Evolutionary conservation across 2,113 vertebrate species (phyloP), one percentile per base, ranked within the genome.

Genomic region (Stegastes partitus): DNA sequence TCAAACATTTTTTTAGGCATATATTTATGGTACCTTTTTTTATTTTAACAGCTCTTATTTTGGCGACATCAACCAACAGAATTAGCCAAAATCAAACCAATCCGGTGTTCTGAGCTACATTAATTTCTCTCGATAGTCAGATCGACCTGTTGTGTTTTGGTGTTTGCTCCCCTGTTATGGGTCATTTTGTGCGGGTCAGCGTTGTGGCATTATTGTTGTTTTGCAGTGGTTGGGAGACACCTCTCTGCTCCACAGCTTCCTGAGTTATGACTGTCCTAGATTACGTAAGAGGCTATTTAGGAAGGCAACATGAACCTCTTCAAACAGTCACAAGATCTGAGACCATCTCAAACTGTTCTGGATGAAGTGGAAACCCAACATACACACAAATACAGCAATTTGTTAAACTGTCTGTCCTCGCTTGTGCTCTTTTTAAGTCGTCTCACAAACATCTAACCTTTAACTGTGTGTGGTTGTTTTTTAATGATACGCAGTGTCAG

Each of bases 261-360:
- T 55, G 72, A 89, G 74, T 87, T 90, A 85, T 85, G 87, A 84
- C 89, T 71, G 84, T 49, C 70, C 88, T 77, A 74, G 31, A 81
- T 93, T 92, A 91, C 64, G 58, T 88, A 92, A 93, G 86, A 59
- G 82, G 79, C 89, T 93, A 93, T 94, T 94, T 94, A 88, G 90
- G 92, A 94, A 83, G 68, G 93, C 88, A 94, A 94, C 74, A 88
- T 91, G 93, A 94, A 91, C 91, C 88, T 87, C 74, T 89, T 83
- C 37, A 66, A 89, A 88, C 77, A 85, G 91, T 94, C 93, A 94
- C 90, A 92, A 90, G 92, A 91, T 92, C 83, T 81, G 59, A 59
- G 88, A 83, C 71, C 82, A 87, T 84, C 75, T 89, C 86, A 84
- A 79, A 83, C 67, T 59, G 55, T 83, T 77, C 74, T 73, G 71